phyloP scores from a whole-genome alignment of 64 coral and sea anemone species.

The Montipora cactus region DNA sequence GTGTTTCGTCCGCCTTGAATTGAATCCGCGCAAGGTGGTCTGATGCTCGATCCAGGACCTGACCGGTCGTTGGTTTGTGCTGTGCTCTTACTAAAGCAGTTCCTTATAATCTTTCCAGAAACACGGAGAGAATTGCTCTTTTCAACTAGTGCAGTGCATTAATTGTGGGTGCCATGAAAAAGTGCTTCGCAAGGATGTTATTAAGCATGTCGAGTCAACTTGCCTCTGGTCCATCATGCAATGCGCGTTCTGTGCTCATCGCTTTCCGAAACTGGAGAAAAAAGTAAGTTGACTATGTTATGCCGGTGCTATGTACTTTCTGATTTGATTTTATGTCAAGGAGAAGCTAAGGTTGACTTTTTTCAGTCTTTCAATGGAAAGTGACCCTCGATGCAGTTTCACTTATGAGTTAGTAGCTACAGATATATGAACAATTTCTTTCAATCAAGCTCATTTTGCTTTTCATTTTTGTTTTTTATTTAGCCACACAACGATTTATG shows the following conservation, averaged over 20 bases:
- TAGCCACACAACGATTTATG: slow-evolving; percentile 26
- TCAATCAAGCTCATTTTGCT: neutral
- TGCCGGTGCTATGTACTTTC: too few relatives aligned
- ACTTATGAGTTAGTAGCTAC: too few relatives aligned
- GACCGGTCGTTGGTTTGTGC: too few relatives aligned
- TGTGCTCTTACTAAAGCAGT: neutral
- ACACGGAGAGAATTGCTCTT: slow-evolving; percentile 3
- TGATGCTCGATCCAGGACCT: too few relatives aligned
- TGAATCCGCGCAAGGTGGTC: too few relatives aligned
- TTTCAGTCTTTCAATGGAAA: too few relatives aligned
- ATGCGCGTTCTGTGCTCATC: neutral
- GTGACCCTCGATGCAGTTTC: too few relatives aligned
- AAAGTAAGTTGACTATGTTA: neutral
- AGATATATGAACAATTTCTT: too few relatives aligned
- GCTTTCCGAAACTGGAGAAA: slow-evolving; percentile 44
- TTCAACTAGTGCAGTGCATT: slow-evolving; percentile 1
- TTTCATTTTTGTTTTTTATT: neutral
- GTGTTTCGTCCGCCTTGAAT: too few relatives aligned
- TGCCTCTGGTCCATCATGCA: slow-evolving; percentile 47
- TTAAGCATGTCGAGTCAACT: slow-evolving; percentile 12
- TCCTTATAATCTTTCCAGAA: slow-evolving; percentile 1
- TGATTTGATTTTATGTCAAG: too few relatives aligned
- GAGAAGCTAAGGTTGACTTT: neutral
- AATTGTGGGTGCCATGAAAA: slow-evolving; percentile 6
- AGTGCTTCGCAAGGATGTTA: slow-evolving; percentile 42